These are phyloP conservation scores for Fragum whitleyi DNA, from an alignment of 2,888 invertebrate genomes.

Conservation along the genomic window DNA sequence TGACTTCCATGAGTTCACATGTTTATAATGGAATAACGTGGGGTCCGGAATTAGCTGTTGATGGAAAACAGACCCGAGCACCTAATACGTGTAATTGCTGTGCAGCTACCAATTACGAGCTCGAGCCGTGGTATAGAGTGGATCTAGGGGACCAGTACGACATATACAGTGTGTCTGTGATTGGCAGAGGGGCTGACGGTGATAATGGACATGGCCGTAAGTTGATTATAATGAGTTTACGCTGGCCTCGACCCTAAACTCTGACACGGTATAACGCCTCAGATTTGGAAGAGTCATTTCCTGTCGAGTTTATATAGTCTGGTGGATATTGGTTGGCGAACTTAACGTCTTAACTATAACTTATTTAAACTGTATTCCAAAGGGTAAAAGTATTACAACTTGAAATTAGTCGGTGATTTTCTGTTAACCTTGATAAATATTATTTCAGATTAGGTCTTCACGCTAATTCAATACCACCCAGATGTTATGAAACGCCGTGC, in stretches of 20 bases:
- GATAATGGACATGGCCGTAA: neutral
- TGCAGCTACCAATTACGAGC: neutral
- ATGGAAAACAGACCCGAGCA: neutral
- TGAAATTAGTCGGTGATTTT: too few relatives aligned
- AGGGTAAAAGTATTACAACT: too few relatives aligned
- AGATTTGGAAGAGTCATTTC: neutral
- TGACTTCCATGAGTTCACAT: neutral
- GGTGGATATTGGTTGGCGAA: too few relatives aligned
- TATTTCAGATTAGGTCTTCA: too few relatives aligned
- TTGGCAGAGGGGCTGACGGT: slow-evolving; percentile 6
- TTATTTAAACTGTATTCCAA: too few relatives aligned
- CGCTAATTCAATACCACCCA: too few relatives aligned
- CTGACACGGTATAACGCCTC: neutral
- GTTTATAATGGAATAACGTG: too few relatives aligned
- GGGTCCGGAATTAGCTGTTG: neutral
- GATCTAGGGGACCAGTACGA: slow-evolving; percentile 8
- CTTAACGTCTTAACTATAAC: too few relatives aligned
- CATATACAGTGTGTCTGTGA: neutral
- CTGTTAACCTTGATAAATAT: too few relatives aligned
- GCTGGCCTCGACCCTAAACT: neutral
- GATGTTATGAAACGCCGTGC: too few relatives aligned
- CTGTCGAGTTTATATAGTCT: neutral
- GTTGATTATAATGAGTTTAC: neutral
- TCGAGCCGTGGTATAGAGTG: slow-evolving; percentile 18
- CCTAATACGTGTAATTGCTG: neutral